Conservation (phyloP, 2,797 vertebrate species). For the Sciurus vulgaris region DNA sequence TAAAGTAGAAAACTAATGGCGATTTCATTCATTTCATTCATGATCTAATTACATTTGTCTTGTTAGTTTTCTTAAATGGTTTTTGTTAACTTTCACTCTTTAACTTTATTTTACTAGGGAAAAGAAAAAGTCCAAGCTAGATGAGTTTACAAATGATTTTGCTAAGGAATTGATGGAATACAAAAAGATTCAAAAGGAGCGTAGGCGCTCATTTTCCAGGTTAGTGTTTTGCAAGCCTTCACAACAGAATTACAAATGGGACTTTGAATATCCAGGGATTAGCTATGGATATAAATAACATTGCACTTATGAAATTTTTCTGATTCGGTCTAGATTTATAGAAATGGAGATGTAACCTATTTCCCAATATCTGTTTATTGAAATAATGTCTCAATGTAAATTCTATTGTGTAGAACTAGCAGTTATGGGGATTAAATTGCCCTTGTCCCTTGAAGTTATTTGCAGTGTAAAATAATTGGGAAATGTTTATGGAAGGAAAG, state of each 20-base stretch:
- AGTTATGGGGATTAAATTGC: slow-evolving; percentile 78
- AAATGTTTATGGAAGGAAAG: slow-evolving; percentile 75
- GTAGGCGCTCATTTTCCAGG: slow-evolving; percentile 97
- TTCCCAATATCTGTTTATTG: slow-evolving; percentile 77
- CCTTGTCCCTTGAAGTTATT: slow-evolving; percentile 80
- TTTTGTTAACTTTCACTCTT: slow-evolving; percentile 87
- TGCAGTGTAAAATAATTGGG: slow-evolving; percentile 72
- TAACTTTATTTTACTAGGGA: slow-evolving; percentile 92
- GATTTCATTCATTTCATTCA: slow-evolving; percentile 87
- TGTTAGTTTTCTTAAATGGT: slow-evolving; percentile 89
- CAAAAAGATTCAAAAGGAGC: slow-evolving; percentile 98
- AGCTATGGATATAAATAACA: slow-evolving; percentile 83
- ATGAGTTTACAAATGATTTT: slow-evolving; percentile 99
- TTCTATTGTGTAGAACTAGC: slow-evolving; percentile 79
- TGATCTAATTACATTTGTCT: slow-evolving; percentile 88
- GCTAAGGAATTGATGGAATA: slow-evolving; percentile 99
- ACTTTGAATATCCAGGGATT: slow-evolving; percentile 86
- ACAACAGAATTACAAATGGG: slow-evolving; percentile 88
- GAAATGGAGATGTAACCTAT: slow-evolving; percentile 78
- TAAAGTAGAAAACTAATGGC: slow-evolving; percentile 86
- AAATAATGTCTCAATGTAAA: slow-evolving; percentile 79
- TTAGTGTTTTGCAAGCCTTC: slow-evolving; percentile 90
- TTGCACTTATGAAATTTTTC: slow-evolving; percentile 66
- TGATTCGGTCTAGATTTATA: slow-evolving; percentile 77
- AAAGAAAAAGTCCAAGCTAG: slow-evolving; percentile 97